Evolutionary conservation across 1,140 invertebrate genomes (phyloP).

Genomic region (Andrena cerasifolii): DNA sequence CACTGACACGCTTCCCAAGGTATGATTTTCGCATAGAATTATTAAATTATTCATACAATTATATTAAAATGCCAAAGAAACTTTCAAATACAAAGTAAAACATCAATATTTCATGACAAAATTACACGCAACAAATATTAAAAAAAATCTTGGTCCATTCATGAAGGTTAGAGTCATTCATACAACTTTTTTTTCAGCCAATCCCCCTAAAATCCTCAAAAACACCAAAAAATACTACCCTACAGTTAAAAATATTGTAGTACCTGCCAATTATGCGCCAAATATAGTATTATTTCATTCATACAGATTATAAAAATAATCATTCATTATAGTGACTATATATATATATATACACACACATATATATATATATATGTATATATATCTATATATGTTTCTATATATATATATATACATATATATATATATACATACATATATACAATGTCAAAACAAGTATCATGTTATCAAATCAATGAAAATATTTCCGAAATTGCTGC

Average conservation of each 20-base stretch:
- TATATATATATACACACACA: background rate
- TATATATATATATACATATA: background rate
- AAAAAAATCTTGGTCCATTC: background rate
- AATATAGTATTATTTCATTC: background rate
- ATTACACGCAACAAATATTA: background rate
- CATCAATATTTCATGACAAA: background rate
- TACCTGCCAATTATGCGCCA: background rate
- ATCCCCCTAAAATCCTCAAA: background rate
- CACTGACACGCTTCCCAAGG: background rate
- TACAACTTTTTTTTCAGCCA: background rate
- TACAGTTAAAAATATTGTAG: background rate
- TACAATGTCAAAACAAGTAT: slow-evolving; percentile 6
- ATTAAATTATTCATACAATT: background rate
- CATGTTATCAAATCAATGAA: background rate
- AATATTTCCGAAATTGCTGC: background rate
- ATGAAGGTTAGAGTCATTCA: slow-evolving; percentile 19
- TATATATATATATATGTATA: background rate
- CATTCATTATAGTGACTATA: background rate
- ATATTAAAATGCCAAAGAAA: background rate
- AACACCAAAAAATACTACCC: background rate
- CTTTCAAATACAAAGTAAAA: background rate
- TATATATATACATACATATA: background rate
- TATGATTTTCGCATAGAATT: background rate
- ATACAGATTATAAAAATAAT: background rate
- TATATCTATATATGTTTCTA: background rate